Percentiles rank a stretch among this genome's conserved stretches.
Conservation (phyloP, 2,113 vertebrate genomes). For the Motacilla tschutschensis region DNA sequence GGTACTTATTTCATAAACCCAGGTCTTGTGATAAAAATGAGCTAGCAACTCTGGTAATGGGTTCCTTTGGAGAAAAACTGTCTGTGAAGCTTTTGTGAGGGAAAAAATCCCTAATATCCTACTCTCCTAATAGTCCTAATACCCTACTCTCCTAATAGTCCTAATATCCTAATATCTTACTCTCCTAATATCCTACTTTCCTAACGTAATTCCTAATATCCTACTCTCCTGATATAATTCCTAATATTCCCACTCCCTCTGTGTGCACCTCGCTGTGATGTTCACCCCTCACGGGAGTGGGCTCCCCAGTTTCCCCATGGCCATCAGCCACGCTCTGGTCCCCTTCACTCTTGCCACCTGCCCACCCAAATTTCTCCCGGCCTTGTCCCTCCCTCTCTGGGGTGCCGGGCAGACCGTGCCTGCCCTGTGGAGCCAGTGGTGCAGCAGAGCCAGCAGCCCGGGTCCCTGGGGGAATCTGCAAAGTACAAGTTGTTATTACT, state of each 20-base stretch:
- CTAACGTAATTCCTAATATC: no score
- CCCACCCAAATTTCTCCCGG: neutral
- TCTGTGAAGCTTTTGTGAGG: neutral
- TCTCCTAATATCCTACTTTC: no score
- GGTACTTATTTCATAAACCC: neutral
- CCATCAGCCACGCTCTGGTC: rapidly evolving
- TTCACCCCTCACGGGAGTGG: no score
- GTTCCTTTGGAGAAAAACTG: neutral
- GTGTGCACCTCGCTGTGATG: no score
- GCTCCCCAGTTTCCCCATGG: rapidly evolving
- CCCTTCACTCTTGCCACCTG: rapidly evolving
- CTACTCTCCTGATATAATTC: no score
- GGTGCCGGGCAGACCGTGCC: neutral
- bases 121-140: no score
- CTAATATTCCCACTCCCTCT: no score
- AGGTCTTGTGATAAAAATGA: neutral
- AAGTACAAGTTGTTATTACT: constrained; percentile 58
- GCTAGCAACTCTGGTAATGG: neutral
- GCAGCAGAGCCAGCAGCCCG: neutral
- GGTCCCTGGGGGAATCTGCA: constrained; percentile 58
- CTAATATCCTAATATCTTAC: no score
- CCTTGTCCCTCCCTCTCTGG: rapidly evolving
- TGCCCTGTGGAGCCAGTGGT: neutral
- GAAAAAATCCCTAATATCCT: neutral
- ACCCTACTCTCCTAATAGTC: no score